phyloP scores from a whole-genome alignment of 2,113 vertebrate genomes.

The Limnothrissa miodon region DNA sequence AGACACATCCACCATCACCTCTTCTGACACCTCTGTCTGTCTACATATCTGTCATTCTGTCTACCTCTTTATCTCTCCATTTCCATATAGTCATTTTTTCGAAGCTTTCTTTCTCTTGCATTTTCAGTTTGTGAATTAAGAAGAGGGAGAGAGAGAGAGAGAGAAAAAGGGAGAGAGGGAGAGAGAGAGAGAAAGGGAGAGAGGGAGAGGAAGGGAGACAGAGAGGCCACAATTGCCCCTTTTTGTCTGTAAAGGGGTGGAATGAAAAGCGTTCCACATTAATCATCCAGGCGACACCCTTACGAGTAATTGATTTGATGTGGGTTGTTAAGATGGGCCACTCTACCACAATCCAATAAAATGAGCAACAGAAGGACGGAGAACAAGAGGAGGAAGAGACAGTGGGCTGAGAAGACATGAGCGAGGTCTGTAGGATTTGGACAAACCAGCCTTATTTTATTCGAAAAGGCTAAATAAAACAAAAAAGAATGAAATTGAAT shows the following conservation, averaged over 20 bases:
- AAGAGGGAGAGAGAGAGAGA: not conserved
- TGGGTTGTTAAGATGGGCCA: slow-evolving; percentile 19
- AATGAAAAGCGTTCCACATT: slow-evolving; percentile 21
- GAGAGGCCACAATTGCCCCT: not conserved
- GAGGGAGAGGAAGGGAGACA: not conserved
- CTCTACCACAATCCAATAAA: not conserved
- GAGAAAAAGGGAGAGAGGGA: too few relatives aligned
- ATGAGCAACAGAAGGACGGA: not conserved
- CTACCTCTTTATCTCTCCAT: not conserved
- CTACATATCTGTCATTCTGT: not conserved
- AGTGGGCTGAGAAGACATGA: not conserved
- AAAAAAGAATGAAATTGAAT: not conserved
- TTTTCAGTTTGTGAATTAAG: not conserved
- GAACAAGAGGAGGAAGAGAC: not conserved
- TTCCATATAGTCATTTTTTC: not conserved
- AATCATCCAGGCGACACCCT: slow-evolving; percentile 31
- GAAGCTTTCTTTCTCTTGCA: not conserved
- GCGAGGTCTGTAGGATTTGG: not conserved
- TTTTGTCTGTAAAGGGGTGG: slow-evolving; percentile 23
- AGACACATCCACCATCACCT: not conserved
- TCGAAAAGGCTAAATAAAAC: too few relatives aligned
- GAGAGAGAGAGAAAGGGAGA: not conserved
- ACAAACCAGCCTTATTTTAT: not conserved
- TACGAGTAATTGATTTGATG: slow-evolving; percentile 37
- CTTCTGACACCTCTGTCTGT: not conserved